Conservation (phyloP, 1,140 invertebrate genomes). For the Paraescarpia echinospica region DNA sequence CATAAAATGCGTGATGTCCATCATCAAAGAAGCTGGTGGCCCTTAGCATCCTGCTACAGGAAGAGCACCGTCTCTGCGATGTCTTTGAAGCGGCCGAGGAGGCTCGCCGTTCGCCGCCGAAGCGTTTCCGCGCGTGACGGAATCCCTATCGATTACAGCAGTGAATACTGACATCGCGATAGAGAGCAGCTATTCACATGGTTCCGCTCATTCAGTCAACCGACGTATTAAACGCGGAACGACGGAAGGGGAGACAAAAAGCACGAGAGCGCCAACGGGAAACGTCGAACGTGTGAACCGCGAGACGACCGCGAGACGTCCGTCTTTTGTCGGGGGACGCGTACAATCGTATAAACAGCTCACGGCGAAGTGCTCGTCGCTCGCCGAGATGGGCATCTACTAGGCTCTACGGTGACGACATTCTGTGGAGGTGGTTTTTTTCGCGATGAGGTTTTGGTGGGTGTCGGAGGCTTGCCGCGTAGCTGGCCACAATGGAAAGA, state of each 20-base stretch:
- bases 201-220: neutral
- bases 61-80: neutral
- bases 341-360: neutral
- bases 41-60: neutral
- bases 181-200: neutral
- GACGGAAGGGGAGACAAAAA: neutral
- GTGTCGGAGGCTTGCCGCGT: neutral
- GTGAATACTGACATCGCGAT: neutral
- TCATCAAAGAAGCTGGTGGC: neutral
- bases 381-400: neutral
- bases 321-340: neutral
- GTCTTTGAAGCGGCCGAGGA: neutral
- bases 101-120: no score
- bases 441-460: neutral
- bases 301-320: neutral
- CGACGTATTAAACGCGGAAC: neutral
- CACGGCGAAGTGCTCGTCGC: neutral
- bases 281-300: no score
- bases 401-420: neutral
- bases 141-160: neutral
- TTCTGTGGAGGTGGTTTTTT: neutral
- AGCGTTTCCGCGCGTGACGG: neutral
- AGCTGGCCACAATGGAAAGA: neutral
- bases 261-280: neutral
- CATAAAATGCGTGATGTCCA: neutral